These are phyloP conservation scores for Pachymerium ferrugineum DNA, from an alignment of 2,888 invertebrate species.

Conservation along the genomic window DNA sequence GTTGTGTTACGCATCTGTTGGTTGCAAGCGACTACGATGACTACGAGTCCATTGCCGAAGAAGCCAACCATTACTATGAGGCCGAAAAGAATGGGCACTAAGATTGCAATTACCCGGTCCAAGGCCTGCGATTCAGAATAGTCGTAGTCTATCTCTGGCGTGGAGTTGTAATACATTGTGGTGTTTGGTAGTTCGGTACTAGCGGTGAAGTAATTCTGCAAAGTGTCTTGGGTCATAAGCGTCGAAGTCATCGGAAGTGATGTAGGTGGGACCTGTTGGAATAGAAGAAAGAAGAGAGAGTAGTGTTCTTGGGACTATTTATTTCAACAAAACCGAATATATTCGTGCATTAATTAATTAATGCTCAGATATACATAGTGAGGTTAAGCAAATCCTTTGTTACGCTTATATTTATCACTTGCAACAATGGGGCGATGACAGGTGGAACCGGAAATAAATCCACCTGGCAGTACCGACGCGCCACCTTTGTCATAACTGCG, in stretches of 20 bases:
- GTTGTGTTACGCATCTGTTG: conserved; percentile 90
- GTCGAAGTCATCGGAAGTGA: not conserved
- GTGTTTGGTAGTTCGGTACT: not conserved
- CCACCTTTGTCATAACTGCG: too few species aligned
- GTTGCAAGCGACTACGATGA: conserved; percentile 79
- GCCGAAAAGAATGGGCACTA: conserved; percentile 74
- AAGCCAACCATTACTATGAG: conserved; percentile 80
- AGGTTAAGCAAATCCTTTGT: too few species aligned
- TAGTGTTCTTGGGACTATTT: too few species aligned
- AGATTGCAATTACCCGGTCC: conserved; percentile 59
- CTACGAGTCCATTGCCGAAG: conserved; percentile 80
- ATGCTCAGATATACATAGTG: too few species aligned
- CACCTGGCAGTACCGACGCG: too few species aligned
- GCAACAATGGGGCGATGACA: too few species aligned
- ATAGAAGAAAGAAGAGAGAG: not conserved
- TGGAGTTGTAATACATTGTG: not conserved
- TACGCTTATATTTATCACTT: too few species aligned
- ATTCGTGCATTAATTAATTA: too few species aligned
- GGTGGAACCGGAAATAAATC: too few species aligned
- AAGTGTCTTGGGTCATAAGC: not conserved
- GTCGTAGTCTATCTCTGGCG: conserved; percentile 16
- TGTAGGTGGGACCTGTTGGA: not conserved
- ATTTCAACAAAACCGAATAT: too few species aligned
- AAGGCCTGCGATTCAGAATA: conserved; percentile 38
- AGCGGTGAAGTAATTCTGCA: not conserved